Evolutionary conservation across 2,888 invertebrate species (phyloP).

Genomic region (Acrobasis repandana): DNA sequence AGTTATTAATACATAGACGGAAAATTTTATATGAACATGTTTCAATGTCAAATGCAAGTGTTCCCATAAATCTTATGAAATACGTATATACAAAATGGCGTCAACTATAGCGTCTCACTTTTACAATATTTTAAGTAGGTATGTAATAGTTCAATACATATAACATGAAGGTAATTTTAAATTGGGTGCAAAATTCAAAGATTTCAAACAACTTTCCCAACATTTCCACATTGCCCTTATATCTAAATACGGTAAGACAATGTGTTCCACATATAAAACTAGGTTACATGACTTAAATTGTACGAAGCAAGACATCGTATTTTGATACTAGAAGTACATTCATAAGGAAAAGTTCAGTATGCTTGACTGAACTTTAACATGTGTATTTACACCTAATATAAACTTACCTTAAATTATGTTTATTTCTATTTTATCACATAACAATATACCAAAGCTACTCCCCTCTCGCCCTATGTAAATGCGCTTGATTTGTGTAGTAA

Average conservation of each 20-base stretch:
- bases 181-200: too few relatives aligned
- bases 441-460: slow-evolving; percentile 43
- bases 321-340: too few relatives aligned
- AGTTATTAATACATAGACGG: slow-evolving; percentile 20
- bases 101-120: background rate
- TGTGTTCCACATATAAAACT: too few relatives aligned
- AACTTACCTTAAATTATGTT: background rate
- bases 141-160: background rate
- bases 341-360: too few relatives aligned
- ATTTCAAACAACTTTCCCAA: too few relatives aligned
- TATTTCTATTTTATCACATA: background rate
- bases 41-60: slow-evolving; percentile 14
- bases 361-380: too few relatives aligned
- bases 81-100: slow-evolving; percentile 9
- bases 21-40: slow-evolving; percentile 24
- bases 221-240: too few relatives aligned
- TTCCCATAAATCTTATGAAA: slow-evolving; percentile 3
- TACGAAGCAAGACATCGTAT: too few relatives aligned
- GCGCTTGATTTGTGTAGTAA: slow-evolving; percentile 59
- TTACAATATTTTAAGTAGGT: background rate
- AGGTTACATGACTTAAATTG: too few relatives aligned
- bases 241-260: too few relatives aligned
- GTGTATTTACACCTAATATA: too few relatives aligned
- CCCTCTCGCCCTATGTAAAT: slow-evolving; percentile 73
- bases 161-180: too few relatives aligned